Conservation (phyloP, 2,888 invertebrate genomes). For the Scaptomyza parva region DNA sequence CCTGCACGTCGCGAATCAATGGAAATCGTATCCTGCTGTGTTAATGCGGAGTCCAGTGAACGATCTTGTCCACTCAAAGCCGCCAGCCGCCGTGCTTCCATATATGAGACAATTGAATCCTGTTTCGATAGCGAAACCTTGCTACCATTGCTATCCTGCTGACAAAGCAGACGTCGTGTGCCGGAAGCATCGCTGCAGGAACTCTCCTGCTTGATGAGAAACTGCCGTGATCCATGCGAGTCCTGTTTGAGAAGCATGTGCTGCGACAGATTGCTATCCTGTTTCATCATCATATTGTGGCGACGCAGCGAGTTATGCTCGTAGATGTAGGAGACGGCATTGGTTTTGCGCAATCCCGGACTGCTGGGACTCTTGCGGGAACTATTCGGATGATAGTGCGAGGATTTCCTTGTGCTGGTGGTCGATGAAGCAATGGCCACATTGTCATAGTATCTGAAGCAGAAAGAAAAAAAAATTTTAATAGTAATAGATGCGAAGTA, state of each 20-base stretch:
- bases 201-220: constrained; percentile 84
- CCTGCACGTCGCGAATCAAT: constrained; percentile 82
- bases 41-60: constrained; percentile 68
- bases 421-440: constrained; percentile 94
- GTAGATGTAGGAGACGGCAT: constrained; percentile 87
- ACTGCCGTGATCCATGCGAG: constrained; percentile 84
- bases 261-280: constrained; percentile 84
- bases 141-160: constrained; percentile 84
- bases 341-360: constrained; percentile 86
- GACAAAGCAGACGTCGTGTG: constrained; percentile 81
- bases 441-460: constrained; percentile 90
- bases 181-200: constrained; percentile 84
- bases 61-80: constrained; percentile 51
- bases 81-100: constrained; percentile 82
- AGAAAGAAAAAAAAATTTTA: not conserved
- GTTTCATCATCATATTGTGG: constrained; percentile 84
- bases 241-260: constrained; percentile 85
- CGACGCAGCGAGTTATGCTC: constrained; percentile 84
- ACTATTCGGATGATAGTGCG: constrained; percentile 91
- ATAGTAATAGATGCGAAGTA: too few species aligned
- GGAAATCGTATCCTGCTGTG: constrained; percentile 83
- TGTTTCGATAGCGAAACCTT: constrained; percentile 84
- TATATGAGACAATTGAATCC: constrained; percentile 85
- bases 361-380: constrained; percentile 86
- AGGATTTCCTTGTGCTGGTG: constrained; percentile 93